Evolutionary conservation across 2,888 invertebrate genomes (phyloP).

Genomic region (Julus scandinavius): DNA sequence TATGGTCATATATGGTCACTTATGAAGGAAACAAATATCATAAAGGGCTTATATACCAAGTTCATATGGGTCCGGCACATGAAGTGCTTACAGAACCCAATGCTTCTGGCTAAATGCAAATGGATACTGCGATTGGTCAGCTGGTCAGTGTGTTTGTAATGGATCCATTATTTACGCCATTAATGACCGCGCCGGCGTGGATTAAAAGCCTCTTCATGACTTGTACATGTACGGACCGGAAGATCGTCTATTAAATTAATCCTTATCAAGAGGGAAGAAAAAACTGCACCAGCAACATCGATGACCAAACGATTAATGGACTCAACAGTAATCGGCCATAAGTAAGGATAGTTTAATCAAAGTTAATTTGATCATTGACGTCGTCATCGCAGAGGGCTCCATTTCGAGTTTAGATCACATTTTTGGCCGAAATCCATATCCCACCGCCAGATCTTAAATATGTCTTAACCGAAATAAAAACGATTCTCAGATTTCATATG

Average conservation of each 20-base stretch:
- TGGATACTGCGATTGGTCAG: neutral
- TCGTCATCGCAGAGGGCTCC: neutral
- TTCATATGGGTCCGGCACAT: no score
- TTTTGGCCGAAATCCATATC: slow-evolving; percentile 12
- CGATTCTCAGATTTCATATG: neutral
- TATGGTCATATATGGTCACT: no score
- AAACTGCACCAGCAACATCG: neutral
- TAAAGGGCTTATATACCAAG: no score
- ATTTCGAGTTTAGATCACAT: neutral
- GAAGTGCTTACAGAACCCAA: neutral
- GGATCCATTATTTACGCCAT: slow-evolving; percentile 6
- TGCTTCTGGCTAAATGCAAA: neutral
- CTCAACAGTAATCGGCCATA: neutral
- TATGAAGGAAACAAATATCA: no score
- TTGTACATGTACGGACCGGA: neutral
- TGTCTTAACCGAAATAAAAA: slow-evolving; percentile 6
- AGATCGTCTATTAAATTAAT: neutral
- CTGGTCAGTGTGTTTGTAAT: neutral
- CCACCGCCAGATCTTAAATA: neutral
- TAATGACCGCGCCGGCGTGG: slow-evolving; percentile 2
- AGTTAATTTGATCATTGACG: neutral
- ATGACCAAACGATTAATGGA: neutral
- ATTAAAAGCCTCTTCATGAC: slow-evolving; percentile 2
- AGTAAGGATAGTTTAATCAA: slow-evolving; percentile 5
- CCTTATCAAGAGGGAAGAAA: neutral